phyloP scores from a whole-genome alignment of 92 coral and sea anemone species.

The Hydrozoanthus gracilis region DNA sequence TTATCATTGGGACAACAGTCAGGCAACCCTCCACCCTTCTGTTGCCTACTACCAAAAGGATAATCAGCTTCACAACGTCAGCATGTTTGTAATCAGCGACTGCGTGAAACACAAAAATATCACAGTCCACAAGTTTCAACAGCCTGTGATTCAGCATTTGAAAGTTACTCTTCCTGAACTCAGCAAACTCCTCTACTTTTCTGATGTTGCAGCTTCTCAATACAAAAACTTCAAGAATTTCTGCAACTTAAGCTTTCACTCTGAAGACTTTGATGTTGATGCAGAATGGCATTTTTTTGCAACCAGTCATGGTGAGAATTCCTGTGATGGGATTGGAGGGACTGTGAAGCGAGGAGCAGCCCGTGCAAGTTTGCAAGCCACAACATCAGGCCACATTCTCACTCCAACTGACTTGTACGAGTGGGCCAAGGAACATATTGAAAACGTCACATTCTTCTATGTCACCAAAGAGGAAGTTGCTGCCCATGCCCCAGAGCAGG shows the following conservation, averaged over 20 bases:
- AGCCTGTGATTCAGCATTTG: not conserved
- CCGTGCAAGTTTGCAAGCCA: slow-evolving; percentile 13
- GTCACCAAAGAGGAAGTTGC: slow-evolving; percentile 20
- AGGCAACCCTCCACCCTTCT: not conserved
- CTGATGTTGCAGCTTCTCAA: not conserved
- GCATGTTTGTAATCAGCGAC: not conserved
- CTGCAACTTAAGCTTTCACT: slow-evolving; percentile 3
- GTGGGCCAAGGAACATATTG: not conserved
- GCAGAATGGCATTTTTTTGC: not conserved
- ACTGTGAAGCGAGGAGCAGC: no score
- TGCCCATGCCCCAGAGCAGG: slow-evolving; percentile 26
- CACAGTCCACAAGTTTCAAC: no score
- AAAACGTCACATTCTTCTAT: slow-evolving; percentile 1
- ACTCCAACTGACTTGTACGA: not conserved
- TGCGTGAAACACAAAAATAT: not conserved
- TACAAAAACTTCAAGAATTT: slow-evolving; percentile 37
- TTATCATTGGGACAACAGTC: slow-evolving; percentile 18
- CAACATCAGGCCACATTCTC: not conserved
- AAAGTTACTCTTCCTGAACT: not conserved
- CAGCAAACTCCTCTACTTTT: not conserved
- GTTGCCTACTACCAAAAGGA: not conserved
- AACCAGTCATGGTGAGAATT: not conserved
- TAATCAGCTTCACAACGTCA: no score
- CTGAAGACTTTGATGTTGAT: not conserved
- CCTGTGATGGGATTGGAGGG: slow-evolving; percentile 49